Conservation (phyloP, 2,888 invertebrate species). For the Orthonevra nobilis region DNA sequence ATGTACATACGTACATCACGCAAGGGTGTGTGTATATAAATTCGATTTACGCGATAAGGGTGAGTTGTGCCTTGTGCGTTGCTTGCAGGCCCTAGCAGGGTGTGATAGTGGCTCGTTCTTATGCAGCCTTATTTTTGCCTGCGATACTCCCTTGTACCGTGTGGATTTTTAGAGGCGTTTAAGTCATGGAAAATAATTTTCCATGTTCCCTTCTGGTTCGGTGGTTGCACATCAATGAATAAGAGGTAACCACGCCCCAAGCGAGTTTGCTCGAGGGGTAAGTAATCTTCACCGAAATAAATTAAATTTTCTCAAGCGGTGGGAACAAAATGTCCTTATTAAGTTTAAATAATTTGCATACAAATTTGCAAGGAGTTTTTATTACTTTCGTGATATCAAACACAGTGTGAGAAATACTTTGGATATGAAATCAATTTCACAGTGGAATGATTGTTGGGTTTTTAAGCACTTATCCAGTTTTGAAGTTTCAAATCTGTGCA, state of each 20-base stretch:
- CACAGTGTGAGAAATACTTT: too few relatives aligned
- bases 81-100: constrained; percentile 63
- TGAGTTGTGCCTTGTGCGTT: constrained; percentile 43
- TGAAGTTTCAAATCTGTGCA: too few relatives aligned
- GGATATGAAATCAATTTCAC: too few relatives aligned
- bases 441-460: too few relatives aligned
- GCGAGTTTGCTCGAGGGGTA: constrained; percentile 46
- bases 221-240: constrained; percentile 66
- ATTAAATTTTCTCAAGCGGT: not conserved
- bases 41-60: constrained; percentile 39
- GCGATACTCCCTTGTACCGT: constrained; percentile 70
- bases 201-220: constrained; percentile 52
- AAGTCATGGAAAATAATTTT: constrained; percentile 70
- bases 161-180: constrained; percentile 71
- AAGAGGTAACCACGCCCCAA: constrained; percentile 66
- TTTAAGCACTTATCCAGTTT: too few relatives aligned
- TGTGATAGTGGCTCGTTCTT: constrained; percentile 64
- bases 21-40: constrained; percentile 44
- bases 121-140: constrained; percentile 68
- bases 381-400: too few relatives aligned
- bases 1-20: constrained; percentile 24
- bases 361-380: too few relatives aligned
- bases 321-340: not conserved
- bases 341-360: constrained; percentile 6
- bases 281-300: constrained; percentile 39